These are phyloP conservation scores for Vannuccia rotundouncinata DNA, from an alignment of 2,888 invertebrate genomes.

Conservation along the genomic window DNA sequence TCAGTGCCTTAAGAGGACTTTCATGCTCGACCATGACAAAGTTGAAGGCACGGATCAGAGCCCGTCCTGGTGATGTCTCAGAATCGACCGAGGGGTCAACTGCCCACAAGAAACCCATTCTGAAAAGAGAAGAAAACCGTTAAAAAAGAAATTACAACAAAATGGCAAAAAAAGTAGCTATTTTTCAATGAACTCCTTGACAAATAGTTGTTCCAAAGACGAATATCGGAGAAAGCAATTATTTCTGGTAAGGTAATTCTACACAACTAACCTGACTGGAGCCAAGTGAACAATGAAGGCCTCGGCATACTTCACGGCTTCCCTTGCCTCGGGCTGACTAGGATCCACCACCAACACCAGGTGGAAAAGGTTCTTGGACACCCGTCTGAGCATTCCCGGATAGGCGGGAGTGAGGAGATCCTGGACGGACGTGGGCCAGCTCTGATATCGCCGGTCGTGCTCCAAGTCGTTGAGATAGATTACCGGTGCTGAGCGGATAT, in stretches of 20 bases:
- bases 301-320: slow-evolving; percentile 76
- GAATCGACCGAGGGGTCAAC: slow-evolving; percentile 23
- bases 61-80: slow-evolving; percentile 64
- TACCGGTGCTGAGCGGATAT: slow-evolving; percentile 84
- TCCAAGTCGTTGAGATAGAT: slow-evolving; percentile 89
- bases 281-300: slow-evolving; percentile 83
- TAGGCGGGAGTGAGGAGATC: slow-evolving; percentile 90
- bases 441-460: slow-evolving; percentile 73
- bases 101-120: slow-evolving; percentile 34
- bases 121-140: not conserved
- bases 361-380: slow-evolving; percentile 61
- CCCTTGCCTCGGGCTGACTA: slow-evolving; percentile 63
- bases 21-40: slow-evolving; percentile 74
- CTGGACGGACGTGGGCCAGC: slow-evolving; percentile 81
- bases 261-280: slow-evolving; percentile 62
- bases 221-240: too few species aligned
- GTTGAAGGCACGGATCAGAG: slow-evolving; percentile 79
- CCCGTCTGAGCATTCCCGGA: slow-evolving; percentile 82
- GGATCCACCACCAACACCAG: slow-evolving; percentile 74
- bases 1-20: slow-evolving; percentile 67
- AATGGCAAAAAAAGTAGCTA: not conserved
- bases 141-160: not conserved
- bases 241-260: too few species aligned
- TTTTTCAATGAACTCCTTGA: too few species aligned
- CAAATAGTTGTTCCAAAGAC: too few species aligned